Base-by-base conservation (phyloP, 2,888 invertebrate species). In the Drymonia ruficornis region DNA sequence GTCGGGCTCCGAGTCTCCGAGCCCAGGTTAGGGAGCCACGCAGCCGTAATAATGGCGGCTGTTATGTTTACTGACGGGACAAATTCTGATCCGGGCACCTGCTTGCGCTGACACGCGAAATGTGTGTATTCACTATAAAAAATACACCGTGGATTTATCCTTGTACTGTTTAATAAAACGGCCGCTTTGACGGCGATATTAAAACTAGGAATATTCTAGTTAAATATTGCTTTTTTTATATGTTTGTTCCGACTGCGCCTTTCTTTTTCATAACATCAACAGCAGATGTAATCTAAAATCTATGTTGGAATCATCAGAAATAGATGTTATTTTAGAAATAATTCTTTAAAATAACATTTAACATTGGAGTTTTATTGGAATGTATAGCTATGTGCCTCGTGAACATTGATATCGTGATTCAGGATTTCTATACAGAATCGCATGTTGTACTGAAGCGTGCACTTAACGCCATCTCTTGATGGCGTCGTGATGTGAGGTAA, bases 31-130 rank as follows among this genome's bases (percentile, higher is more conserved):
- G 59, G 69, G 62, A 65, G 65, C 40, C 28, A 31, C 67, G 64
- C 74, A 68, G 63, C 76, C 80, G 78, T 84, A 82, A 84, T 84
- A 88, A 84, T 84, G 76, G 81, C 67, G 68, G 67, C 69, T 78
- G 81, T 85, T 81, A 80, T 83, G 78, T 87, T 84, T 83, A 83
- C 81, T 80, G 85, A 84, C 84, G 80, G 81, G 81, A 84, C 84
- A 81, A 72, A 83, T 80, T 80, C 79, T 79, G 82, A 84, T 83
- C 79, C 71, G 74, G 72, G 77, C 88, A 88, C 88, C 87, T 87
- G 87, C 78, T 83, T 80, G 78, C 71, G 74, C 69, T 73, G 82
- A 84, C 83, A 81, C 74, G 73, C 66, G 74, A 80, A 76, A 80
- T 76, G 75, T 80, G 72, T 79, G 76, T 78, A 62, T 80, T 74